Evolutionary conservation across 2,113 vertebrate species (phyloP), one percentile per base, ranked within the genome.

Genomic region (Ctenodactylus gundi): DNA sequence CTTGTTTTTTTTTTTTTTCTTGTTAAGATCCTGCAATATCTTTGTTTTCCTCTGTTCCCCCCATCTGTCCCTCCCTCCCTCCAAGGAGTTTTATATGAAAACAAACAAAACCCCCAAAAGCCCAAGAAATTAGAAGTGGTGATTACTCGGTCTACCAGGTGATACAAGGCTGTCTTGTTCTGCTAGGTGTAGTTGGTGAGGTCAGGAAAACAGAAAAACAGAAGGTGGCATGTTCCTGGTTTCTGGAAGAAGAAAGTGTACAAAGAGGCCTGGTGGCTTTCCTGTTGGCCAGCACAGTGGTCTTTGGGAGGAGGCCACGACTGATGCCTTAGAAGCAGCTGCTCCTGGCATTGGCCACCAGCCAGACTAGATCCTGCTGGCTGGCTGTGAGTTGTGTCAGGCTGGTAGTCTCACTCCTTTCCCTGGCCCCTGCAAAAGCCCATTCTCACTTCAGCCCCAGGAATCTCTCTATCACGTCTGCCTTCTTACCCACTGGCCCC

Each of bases 61-160:
- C n/a, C n/a, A n/a, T n/a, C n/a, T n/a, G n/a, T n/a, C n/a, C n/a
- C n/a, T n/a, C n/a, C n/a, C n/a, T 78, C 85, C 92, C 91, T 95
- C 72, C 55, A 88, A 90, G 92, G 53, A 93, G 67, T 84, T 92
- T 89, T 85, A 58, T 70, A 68, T 85, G 67, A 96, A 91, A 85
- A 60, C 83, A 95, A 89, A n/a, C n/a, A n/a, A n/a, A n/a, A n/a
- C n/a, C n/a, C n/a, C n/a, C n/a, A n/a, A n/a, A n/a, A n/a, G n/a
- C n/a, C n/a, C 17, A 83, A 60, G 81, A 64, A 55, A 41, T 41
- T 39, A 68, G 68, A 65, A 68, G 87, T 68, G 31, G 68, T 57
- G 62, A 65, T 68, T 62, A 46, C 46, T 44, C 62, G 51, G 51
- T 46, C 34, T 81, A 27, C 76, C 72, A 44, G 36, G 65, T 65